A percentile compares a stretch with the other conserved stretches of the same genome.
Evolutionary conservation across 2,113 vertebrate genomes (phyloP).

Genomic region (Paratilapia polleni): DNA sequence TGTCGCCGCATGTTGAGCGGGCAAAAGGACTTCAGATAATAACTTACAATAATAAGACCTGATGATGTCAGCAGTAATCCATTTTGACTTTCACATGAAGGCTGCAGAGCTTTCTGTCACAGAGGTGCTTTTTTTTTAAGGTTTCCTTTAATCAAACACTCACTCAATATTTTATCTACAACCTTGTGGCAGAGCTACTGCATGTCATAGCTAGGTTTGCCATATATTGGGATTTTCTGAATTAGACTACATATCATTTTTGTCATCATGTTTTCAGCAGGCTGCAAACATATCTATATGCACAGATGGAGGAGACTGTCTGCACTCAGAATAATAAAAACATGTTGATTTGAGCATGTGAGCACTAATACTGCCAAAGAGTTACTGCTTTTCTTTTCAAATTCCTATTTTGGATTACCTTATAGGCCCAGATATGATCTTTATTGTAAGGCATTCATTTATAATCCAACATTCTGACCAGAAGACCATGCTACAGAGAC

Average conservation of each 20-base stretch:
- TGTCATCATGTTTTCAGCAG: neutral
- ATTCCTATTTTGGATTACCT: no score
- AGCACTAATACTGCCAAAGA: neutral
- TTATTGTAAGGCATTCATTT: neutral
- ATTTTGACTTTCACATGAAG: neutral
- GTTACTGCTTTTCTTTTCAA: neutral
- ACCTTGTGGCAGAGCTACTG: neutral
- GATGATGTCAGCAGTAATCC: slow-evolving; percentile 40
- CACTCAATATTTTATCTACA: neutral
- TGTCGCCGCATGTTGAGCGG: neutral
- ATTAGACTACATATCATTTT: neutral
- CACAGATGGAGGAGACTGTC: neutral
- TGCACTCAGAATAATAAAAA: neutral
- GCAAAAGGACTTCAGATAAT: slow-evolving; percentile 4
- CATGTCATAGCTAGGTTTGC: neutral
- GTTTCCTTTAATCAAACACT: slow-evolving; percentile 13
- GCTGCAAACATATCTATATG: neutral
- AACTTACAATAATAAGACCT: slow-evolving; percentile 26
- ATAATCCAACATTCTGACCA: neutral
- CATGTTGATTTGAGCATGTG: neutral
- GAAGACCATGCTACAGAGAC: neutral
- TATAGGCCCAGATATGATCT: no score
- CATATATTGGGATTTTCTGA: neutral
- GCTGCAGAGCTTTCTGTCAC: slow-evolving; percentile 1
- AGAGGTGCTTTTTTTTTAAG: neutral